Base-by-base conservation (phyloP, 2,888 invertebrate species). In the Rutpela maculata region DNA sequence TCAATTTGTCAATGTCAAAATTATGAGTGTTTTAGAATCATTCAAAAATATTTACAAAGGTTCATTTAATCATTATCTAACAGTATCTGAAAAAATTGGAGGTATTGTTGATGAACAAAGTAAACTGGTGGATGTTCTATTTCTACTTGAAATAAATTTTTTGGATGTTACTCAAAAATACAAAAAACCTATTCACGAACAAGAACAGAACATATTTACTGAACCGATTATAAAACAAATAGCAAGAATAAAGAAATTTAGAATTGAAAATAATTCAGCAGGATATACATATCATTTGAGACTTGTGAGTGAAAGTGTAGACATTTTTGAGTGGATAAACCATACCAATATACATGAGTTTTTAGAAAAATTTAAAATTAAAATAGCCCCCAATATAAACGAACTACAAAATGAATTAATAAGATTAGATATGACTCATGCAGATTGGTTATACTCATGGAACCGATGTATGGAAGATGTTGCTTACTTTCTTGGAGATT, bases 51-150 rank as follows among this genome's bases (percentile, higher is more conserved):
- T 84, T 62, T 81, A 80, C 74, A 78, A 91, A 87, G 95, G 94
- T 72, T 93, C 95, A 65, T 92, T 97, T 85, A 92, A 92, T 83
- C 92, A 93, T 79, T 97, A 94, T 89, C 87, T 96, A 80, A 90
- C 92, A 75, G 89, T 94, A 77, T 96, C 96, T 76, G 90, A 92
- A 86, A 92, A 95, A 89, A 95, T 97, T 82, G 96, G 95, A 43
- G 95, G 95, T 22, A 95, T 95, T 91, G 94, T 95, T 59, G 94
- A 94, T 76, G 90, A 93, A 76, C 95, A 97, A 88, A 94, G 95
- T 76, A 92, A 92, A 77, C 91, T 96, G 80, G 96, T 97, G 68
- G 93, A 94, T 84, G 91, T 92, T 77, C 95, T 95, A 35, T 96
- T 97, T 88, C 92, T 94, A 95, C 60, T 80, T 4, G 75, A 80